phyloP scores from a whole-genome alignment of 1,140 invertebrate genomes.

The Aricia agestis region DNA sequence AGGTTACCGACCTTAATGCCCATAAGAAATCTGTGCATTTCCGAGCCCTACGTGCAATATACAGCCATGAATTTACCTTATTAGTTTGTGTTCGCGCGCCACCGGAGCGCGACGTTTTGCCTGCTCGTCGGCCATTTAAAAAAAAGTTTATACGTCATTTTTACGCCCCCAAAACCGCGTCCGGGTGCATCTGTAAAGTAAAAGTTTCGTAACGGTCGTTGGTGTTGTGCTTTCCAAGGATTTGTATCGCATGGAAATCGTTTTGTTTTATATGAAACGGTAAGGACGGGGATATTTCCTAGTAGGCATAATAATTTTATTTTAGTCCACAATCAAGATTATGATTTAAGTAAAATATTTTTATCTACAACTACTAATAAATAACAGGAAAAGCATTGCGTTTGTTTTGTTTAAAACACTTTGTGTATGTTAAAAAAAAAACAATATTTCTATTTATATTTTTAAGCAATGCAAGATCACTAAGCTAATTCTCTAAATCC shows the following conservation, averaged over 20 bases:
- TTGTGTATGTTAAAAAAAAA: too few species aligned
- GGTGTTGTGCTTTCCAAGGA: slow-evolving; percentile 12
- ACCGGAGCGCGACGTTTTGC: slow-evolving; percentile 43
- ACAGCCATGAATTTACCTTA: slow-evolving; percentile 16
- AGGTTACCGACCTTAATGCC: slow-evolving; percentile 31
- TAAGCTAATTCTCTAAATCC: too few species aligned
- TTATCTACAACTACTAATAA: too few species aligned
- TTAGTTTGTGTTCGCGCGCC: slow-evolving; percentile 36
- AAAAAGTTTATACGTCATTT: slow-evolving; percentile 28
- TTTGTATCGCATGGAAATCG: neutral
- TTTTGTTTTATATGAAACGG: slow-evolving; percentile 2
- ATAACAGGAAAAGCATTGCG: too few species aligned
- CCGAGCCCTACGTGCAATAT: slow-evolving; percentile 2
- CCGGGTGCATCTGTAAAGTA: slow-evolving; percentile 22
- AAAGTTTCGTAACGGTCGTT: slow-evolving; percentile 11
- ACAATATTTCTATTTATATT: too few species aligned
- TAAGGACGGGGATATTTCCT: neutral
- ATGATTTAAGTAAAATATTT: too few species aligned
- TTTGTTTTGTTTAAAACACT: too few species aligned
- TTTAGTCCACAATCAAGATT: too few species aligned
- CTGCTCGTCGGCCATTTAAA: slow-evolving; percentile 38
- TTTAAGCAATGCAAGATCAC: too few species aligned
- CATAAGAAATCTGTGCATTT: slow-evolving; percentile 34
- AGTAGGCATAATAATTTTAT: too few species aligned
- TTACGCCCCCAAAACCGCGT: slow-evolving; percentile 26